Conservation (phyloP, 1,140 invertebrate species). For the Ceratosolen fusciceps region DNA sequence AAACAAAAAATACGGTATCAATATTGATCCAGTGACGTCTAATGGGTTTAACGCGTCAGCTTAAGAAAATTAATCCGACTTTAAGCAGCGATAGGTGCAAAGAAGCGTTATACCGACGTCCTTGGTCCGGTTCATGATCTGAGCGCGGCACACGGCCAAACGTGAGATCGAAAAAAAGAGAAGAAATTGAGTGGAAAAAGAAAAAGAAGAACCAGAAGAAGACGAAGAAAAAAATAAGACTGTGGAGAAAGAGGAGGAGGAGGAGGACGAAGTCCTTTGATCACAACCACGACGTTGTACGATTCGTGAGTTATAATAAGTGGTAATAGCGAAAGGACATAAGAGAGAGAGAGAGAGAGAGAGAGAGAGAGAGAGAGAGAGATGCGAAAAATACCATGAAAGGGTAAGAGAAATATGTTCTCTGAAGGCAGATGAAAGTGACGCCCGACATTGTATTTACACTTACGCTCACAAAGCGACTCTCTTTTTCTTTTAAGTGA, state of each 20-base stretch:
- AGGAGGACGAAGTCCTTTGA: slow-evolving; percentile 32
- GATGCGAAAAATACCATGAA: not conserved
- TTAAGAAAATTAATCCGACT: not conserved
- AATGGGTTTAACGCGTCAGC: not conserved
- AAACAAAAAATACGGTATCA: not conserved
- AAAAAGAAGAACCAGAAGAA: not conserved
- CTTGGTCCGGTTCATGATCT: slow-evolving; percentile 39
- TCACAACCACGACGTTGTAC: slow-evolving; percentile 20
- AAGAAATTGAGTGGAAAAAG: not conserved
- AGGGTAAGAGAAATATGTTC: not conserved
- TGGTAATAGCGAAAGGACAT: too few relatives aligned
- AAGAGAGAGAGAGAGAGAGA: slow-evolving; percentile 10
- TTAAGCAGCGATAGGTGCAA: slow-evolving; percentile 17
- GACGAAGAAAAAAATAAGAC: not conserved
- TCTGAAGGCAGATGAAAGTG: not conserved
- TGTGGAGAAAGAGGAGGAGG: slow-evolving; percentile 1
- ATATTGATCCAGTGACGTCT: not conserved
- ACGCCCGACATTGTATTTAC: not conserved
- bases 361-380: slow-evolving; percentile 16
- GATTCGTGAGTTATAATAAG: not conserved
- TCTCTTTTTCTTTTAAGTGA: not conserved
- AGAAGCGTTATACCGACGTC: slow-evolving; percentile 22
- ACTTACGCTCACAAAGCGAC: not conserved
- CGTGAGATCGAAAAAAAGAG: slow-evolving; percentile 7
- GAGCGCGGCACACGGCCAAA: slow-evolving; percentile 16